Evolutionary conservation across 2,888 invertebrate genomes (phyloP).

Genomic region (Megastigmus dorsalis): DNA sequence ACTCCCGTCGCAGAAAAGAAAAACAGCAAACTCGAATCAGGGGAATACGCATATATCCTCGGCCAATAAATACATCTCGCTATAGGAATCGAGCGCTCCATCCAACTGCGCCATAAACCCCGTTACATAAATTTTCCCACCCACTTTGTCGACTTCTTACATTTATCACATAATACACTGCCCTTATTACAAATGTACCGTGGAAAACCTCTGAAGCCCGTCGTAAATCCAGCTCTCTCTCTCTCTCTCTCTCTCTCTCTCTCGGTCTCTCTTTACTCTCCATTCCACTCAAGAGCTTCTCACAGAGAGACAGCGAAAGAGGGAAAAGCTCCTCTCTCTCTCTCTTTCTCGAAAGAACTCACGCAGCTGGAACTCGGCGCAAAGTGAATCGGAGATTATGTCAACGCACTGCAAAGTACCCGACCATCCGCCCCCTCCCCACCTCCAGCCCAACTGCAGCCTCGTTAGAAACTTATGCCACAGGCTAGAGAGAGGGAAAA

Average conservation of each 20-base stretch:
- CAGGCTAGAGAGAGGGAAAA: too few species aligned
- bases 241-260: not conserved
- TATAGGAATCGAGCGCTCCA: not conserved
- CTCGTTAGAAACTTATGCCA: conserved; percentile 38
- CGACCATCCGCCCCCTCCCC: too few species aligned
- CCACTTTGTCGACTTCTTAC: conserved; percentile 6
- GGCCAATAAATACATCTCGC: not conserved
- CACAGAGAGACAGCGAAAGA: not conserved
- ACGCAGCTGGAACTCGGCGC: not conserved
- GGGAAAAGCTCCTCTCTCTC: not conserved
- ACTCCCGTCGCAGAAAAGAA: not conserved
- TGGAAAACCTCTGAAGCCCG: not conserved
- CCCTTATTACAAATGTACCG: conserved; percentile 36
- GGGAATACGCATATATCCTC: too few species aligned
- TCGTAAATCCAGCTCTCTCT: conserved; percentile 22
- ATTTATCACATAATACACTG: conserved; percentile 22
- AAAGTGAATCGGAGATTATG: conserved; percentile 50
- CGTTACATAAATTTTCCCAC: conserved; percentile 12
- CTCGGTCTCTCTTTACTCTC: too few species aligned
- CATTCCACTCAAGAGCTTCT: too few species aligned
- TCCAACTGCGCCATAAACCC: not conserved
- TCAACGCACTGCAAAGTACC: conserved; percentile 25
- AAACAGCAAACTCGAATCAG: too few species aligned
- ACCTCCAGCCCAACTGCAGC: too few species aligned
- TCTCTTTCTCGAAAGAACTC: conserved; percentile 6